These are phyloP conservation scores for Drosophila sturtevanti DNA, from an alignment of 1,140 invertebrate species.

Conservation along the genomic window DNA sequence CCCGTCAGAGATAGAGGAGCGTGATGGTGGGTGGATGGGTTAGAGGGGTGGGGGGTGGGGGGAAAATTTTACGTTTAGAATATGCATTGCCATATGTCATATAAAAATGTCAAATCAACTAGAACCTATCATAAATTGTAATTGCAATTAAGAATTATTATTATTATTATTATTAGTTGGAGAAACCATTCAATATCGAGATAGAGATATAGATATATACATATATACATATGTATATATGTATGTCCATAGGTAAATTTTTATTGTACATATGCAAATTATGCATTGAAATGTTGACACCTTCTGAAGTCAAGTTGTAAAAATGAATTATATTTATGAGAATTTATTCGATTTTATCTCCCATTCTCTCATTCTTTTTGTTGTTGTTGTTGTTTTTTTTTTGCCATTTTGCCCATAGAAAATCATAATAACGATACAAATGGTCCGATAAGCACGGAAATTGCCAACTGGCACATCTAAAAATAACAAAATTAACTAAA, in stretches of 20 bases:
- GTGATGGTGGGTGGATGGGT: too few species aligned
- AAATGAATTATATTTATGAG: conserved; percentile 58
- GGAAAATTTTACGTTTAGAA: not conserved
- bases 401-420: conserved; percentile 42
- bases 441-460: conserved; percentile 31
- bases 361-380: not conserved
- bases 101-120: conserved; percentile 59
- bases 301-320: conserved; percentile 32
- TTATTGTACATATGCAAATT: conserved; percentile 48
- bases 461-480: conserved; percentile 37
- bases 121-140: conserved; percentile 58
- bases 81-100: conserved; percentile 31
- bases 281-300: conserved; percentile 1
- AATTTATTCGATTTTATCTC: conserved; percentile 15
- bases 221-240: too few species aligned
- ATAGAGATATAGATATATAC: too few species aligned
- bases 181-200: not conserved
- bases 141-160: conserved; percentile 68
- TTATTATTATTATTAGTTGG: conserved; percentile 15
- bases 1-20: too few species aligned
- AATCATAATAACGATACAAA: conserved; percentile 39
- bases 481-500: conserved; percentile 39
- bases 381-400: conserved; percentile 24
- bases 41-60: not conserved
- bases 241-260: too few species aligned